Conservation (phyloP, 1,140 invertebrate species). For the Tenebrio molitor region DNA sequence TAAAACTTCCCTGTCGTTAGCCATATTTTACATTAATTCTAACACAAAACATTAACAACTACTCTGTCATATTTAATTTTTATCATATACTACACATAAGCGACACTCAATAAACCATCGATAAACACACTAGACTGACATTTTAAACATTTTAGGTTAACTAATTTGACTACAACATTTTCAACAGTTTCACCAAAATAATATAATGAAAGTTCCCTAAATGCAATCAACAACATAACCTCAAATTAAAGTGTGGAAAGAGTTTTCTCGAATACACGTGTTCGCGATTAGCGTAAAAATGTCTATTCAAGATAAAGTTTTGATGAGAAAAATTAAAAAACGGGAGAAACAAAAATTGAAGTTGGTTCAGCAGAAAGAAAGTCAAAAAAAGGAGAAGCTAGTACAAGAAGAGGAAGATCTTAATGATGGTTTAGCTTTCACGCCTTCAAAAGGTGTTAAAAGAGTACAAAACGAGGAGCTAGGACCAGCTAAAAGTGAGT, state of each 20-base stretch:
- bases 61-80: not conserved
- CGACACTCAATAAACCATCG: not conserved
- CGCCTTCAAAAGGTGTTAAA: constrained; percentile 43
- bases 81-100: not conserved
- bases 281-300: constrained; percentile 67
- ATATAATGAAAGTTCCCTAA: too few relatives aligned
- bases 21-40: constrained; percentile 72
- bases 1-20: constrained; percentile 92
- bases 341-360: constrained; percentile 80
- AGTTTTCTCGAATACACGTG: too few relatives aligned
- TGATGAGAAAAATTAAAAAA: constrained; percentile 84
- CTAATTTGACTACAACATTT: too few relatives aligned
- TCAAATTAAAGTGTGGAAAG: too few relatives aligned
- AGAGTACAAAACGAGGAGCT: constrained; percentile 50
- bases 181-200: too few relatives aligned
- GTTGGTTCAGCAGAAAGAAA: constrained; percentile 71
- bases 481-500: too few relatives aligned
- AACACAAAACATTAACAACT: not conserved
- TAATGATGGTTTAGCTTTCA: constrained; percentile 21
- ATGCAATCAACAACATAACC: constrained; percentile 15
- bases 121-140: not conserved
- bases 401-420: constrained; percentile 35
- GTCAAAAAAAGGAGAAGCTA: constrained; percentile 58
- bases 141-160: constrained; percentile 9
- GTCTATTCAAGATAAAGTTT: constrained; percentile 81